These are phyloP conservation scores for Eulimnadia texana DNA, from an alignment of 1,140 invertebrate species.

Conservation along the genomic window DNA sequence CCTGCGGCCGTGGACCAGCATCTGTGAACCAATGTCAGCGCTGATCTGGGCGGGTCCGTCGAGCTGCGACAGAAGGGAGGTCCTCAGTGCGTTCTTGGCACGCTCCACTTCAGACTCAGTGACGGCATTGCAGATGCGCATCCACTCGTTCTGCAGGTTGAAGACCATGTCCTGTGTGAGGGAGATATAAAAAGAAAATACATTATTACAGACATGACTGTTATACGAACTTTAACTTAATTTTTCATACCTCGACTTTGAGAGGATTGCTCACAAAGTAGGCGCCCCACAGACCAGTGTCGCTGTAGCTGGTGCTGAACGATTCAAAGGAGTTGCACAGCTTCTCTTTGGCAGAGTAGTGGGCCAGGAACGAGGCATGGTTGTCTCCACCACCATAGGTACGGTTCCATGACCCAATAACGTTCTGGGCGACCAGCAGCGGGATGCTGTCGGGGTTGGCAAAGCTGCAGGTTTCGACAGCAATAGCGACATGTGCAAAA, in stretches of 20 bases:
- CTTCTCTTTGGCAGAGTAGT: constrained; percentile 46
- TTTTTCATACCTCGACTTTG: constrained; percentile 43
- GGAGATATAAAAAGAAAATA: background rate
- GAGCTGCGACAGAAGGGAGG: constrained; percentile 91
- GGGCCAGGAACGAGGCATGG: constrained; percentile 68
- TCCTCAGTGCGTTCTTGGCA: constrained; percentile 91
- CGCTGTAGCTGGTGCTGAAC: constrained; percentile 99
- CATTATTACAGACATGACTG: background rate
- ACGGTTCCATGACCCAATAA: constrained; percentile 59
- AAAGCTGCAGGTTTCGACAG: constrained; percentile 90
- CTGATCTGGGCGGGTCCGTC: constrained; percentile 98
- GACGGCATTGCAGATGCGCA: constrained; percentile 74
- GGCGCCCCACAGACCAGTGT: constrained; percentile 96
- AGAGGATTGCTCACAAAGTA: constrained; percentile 83
- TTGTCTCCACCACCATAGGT: constrained; percentile 82
- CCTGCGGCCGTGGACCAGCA: constrained; percentile 89
- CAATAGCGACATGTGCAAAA: constrained; percentile 88
- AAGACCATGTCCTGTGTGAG: constrained; percentile 37
- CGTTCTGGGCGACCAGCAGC: constrained; percentile 93
- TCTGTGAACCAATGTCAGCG: constrained; percentile 97
- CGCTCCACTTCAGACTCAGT: constrained; percentile 85
- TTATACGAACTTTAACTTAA: background rate
- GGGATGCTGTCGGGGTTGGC: constrained; percentile 91
- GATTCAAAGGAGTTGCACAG: constrained; percentile 92
- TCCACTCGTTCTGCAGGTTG: constrained; percentile 81